These are phyloP conservation scores for Beris morrisii DNA, from an alignment of 2,888 invertebrate genomes.

Conservation along the genomic window DNA sequence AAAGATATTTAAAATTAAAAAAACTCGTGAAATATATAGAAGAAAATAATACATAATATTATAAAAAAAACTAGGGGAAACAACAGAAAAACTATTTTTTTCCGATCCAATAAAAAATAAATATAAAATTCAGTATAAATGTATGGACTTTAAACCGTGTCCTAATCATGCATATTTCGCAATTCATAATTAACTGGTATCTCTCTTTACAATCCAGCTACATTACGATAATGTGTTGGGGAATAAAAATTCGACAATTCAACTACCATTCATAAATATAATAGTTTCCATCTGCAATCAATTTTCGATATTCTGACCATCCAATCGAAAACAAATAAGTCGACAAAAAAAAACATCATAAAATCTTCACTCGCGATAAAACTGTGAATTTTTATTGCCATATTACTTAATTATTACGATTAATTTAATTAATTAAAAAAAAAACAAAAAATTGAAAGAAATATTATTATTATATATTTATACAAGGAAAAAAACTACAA, in stretches of 20 bases:
- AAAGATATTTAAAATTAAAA: slow-evolving; percentile 16
- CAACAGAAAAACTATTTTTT: slow-evolving; percentile 1
- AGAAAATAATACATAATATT: slow-evolving; percentile 4
- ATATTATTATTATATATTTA: slow-evolving; percentile 28
- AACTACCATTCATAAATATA: too few relatives aligned
- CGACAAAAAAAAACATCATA: slow-evolving; percentile 10
- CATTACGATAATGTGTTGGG: too few relatives aligned
- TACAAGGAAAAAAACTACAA: slow-evolving; percentile 2
- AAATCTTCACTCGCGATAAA: slow-evolving; percentile 28
- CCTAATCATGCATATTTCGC: neutral
- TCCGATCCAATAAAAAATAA: neutral
- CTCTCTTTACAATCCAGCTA: too few relatives aligned
- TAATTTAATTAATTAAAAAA: slow-evolving; percentile 33
- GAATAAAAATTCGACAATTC: neutral
- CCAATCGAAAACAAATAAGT: slow-evolving; percentile 2
- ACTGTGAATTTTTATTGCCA: slow-evolving; percentile 30
- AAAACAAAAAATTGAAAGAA: slow-evolving; percentile 22
- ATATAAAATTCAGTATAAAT: neutral
- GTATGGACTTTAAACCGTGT: slow-evolving; percentile 4
- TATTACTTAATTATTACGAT: slow-evolving; percentile 30
- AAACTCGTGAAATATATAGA: slow-evolving; percentile 15
- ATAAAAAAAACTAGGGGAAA: neutral
- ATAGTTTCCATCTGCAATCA: too few relatives aligned
- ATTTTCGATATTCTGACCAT: too few relatives aligned
- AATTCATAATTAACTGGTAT: neutral